Conservation (phyloP, 2,888 invertebrate species). For the Leptogaster cylindrica region DNA sequence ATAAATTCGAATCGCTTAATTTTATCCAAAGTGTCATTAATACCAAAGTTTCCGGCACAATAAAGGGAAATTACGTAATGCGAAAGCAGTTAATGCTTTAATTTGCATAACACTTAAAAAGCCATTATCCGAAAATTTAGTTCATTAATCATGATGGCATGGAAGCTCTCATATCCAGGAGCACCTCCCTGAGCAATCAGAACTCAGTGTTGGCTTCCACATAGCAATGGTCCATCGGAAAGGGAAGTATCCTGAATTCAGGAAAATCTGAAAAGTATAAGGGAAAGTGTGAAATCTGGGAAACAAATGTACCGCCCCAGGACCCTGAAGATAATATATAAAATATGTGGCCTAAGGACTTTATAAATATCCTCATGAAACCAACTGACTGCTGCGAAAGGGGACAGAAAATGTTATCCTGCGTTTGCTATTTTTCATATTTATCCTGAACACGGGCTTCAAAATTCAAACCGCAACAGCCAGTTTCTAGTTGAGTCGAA, state of each 20-base stretch:
- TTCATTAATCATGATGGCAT: conserved; percentile 33
- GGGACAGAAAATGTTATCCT: too few relatives aligned
- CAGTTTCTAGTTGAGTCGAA: too few relatives aligned
- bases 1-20: conserved; percentile 29
- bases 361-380: too few relatives aligned
- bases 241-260: neutral
- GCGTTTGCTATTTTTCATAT: too few relatives aligned
- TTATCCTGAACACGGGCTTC: too few relatives aligned
- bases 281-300: conserved; percentile 3
- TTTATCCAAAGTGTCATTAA: conserved; percentile 36
- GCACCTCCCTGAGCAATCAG: neutral
- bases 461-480: too few relatives aligned
- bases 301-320: too few relatives aligned
- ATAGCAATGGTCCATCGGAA: too few relatives aligned
- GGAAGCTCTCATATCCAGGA: conserved; percentile 23
- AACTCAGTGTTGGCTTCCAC: neutral
- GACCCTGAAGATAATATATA: too few relatives aligned
- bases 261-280: neutral
- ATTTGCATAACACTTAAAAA: conserved; percentile 36
- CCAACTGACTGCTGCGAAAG: too few relatives aligned
- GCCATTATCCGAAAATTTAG: conserved; percentile 30
- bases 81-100: conserved; percentile 34
- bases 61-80: conserved; percentile 33
- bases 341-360: too few relatives aligned
- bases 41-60: conserved; percentile 32